Evolutionary conservation across 92 coral and sea anemone genomes (phyloP).

Genomic region (Palythoa grandiflora): DNA sequence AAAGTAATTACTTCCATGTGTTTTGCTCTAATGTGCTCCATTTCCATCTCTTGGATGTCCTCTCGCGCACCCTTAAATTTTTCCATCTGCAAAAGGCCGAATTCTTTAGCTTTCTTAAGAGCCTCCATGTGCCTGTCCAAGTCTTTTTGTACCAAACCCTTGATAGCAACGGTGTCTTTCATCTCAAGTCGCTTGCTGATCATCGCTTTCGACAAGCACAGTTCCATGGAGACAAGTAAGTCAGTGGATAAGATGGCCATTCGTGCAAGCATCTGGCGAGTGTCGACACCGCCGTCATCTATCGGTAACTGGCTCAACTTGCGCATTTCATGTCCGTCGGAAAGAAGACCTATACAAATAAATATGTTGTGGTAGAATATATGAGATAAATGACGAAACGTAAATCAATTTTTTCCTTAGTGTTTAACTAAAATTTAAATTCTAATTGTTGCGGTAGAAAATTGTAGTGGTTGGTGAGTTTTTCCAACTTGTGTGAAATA

Average conservation of each 20-base stretch:
- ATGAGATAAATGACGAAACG: too few species aligned
- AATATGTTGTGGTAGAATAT: background rate
- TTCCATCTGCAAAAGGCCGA: constrained; percentile 67
- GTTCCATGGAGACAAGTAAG: constrained; percentile 87
- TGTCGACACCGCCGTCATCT: constrained; percentile 90
- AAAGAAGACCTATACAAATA: constrained; percentile 64
- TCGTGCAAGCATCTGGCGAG: constrained; percentile 83
- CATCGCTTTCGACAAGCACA: constrained; percentile 80
- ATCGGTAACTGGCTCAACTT: constrained; percentile 77
- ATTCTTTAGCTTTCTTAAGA: constrained; percentile 73
- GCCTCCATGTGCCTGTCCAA: constrained; percentile 68
- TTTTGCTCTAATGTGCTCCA: constrained; percentile 66
- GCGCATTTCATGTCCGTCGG: constrained; percentile 88
- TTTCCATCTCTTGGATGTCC: constrained; percentile 68
- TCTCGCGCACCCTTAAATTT: constrained; percentile 72
- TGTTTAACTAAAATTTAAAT: too few species aligned
- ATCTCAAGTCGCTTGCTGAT: constrained; percentile 91
- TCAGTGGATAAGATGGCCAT: constrained; percentile 95
- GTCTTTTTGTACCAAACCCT: constrained; percentile 44
- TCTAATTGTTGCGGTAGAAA: too few species aligned
- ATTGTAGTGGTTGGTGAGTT: too few species aligned
- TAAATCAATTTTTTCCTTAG: too few species aligned
- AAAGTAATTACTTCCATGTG: constrained; percentile 72
- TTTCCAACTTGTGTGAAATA: too few species aligned
- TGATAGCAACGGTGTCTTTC: constrained; percentile 71